Conservation (phyloP, 2,113 vertebrate species). For the Piaya cayana region DNA sequence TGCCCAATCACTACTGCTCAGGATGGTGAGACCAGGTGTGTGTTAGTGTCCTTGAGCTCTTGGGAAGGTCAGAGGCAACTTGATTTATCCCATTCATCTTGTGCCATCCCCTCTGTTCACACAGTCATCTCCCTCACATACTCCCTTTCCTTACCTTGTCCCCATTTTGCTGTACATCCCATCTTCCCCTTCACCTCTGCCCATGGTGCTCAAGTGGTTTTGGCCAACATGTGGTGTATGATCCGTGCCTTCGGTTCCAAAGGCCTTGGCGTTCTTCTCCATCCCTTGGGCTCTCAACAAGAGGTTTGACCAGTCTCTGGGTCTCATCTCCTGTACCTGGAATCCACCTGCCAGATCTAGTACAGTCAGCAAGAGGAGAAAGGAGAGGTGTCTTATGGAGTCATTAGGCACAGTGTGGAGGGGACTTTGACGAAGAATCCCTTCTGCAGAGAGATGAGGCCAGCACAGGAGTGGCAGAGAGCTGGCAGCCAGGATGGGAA, state of each 20-base stretch:
- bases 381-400: background rate
- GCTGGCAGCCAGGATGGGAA: background rate
- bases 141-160: background rate
- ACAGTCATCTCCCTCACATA: background rate
- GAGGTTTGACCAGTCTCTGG: background rate
- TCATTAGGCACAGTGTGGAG: background rate
- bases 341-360: background rate
- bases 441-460: background rate
- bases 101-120: background rate
- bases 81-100: background rate
- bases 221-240: background rate
- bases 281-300: background rate
- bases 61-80: background rate
- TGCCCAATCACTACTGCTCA: accelerated
- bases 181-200: background rate
- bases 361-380: background rate
- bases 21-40: background rate
- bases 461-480: background rate
- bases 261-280: background rate
- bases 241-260: background rate
- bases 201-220: background rate
- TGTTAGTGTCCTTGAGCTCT: background rate
- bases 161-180: background rate
- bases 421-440: background rate
- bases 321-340: background rate